Evolutionary conservation across 1,140 invertebrate species (phyloP), one percentile per base, ranked within the genome.

Genomic region (Ylistrum balloti): DNA sequence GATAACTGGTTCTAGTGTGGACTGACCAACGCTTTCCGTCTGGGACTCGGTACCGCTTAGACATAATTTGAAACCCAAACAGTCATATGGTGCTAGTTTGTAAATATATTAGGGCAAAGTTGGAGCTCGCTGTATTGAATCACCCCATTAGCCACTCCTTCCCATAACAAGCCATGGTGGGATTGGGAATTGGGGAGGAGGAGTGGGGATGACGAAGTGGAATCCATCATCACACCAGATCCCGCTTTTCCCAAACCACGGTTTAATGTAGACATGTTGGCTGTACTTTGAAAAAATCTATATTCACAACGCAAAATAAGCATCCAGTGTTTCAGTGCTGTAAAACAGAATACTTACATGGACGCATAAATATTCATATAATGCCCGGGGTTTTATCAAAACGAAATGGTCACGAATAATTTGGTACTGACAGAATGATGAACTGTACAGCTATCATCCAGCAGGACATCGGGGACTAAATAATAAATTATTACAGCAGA

Each of bases 311-410:
- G n/a, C 22, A 22, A 22, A 22, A 38, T 38, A 7, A 38, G 5
- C 35, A 7, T 38, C 35, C 20, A 7, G 22, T 56, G 45, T 56
- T 56, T 11, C 45, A 11, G 3, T 2, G 9, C 22, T 20, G 17
- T 20, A 3, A 3, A 56, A 7, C 9, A 15, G 45, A 3, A 56
- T 17, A 74, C 22, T 74, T 74, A 28, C 56, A 28, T 28, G 0
- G 56, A 74, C 28, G n/a, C n/a, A 74, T 74, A 74, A 74, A 74
- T 74, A 74, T 74, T 74, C 56, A 74, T 45, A 45, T 13, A 17
- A 45, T 74, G 56, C 28, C 22, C 56, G 22, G n/a, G 3, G 22
- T 74, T 28, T 74, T 13, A 13, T 17, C 17, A 28, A 9, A 1
- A 74, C 0, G n/a, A 74, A 74, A 28, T 74, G 56, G 22, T 11